A percentile compares a stretch with the other conserved stretches of the same genome.
These are phyloP conservation scores for Ramphastos sulfuratus DNA, from an alignment of 2,113 vertebrate species.

Conservation along the genomic window DNA sequence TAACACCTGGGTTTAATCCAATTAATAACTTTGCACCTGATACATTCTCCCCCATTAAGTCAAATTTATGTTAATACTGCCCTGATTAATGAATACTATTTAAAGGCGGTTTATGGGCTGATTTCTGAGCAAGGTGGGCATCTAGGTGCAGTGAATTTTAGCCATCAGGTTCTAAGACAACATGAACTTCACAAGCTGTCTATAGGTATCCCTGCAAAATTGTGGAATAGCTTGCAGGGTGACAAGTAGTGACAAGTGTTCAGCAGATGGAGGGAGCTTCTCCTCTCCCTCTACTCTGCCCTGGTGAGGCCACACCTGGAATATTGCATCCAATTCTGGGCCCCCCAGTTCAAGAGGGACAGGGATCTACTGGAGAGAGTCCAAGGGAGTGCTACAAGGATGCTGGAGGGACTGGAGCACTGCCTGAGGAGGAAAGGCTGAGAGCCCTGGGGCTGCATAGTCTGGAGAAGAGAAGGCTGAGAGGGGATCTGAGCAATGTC, in stretches of 20 bases:
- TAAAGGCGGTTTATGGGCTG: slow-evolving; percentile 19
- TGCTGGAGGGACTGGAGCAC: no score
- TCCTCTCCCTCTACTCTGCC: no score
- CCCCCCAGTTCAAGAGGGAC: no score
- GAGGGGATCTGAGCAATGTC: no score
- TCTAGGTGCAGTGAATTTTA: neutral
- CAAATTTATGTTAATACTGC: slow-evolving; percentile 58
- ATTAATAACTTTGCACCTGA: slow-evolving; percentile 43
- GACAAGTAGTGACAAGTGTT: neutral
- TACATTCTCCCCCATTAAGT: slow-evolving; percentile 24
- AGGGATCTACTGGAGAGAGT: no score
- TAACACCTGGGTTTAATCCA: slow-evolving; percentile 45
- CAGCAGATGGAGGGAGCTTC: no score
- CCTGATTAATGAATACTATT: slow-evolving; percentile 60
- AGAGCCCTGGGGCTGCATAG: no score
- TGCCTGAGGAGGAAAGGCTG: no score
- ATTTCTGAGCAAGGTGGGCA: neutral
- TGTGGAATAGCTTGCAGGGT: neutral
- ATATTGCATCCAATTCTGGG: no score
- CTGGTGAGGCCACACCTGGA: no score
- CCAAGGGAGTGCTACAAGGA: no score
- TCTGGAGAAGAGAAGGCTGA: no score
- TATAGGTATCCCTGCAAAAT: neutral
- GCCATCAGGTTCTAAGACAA: neutral
- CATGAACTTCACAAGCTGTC: neutral